Evolutionary conservation across 2,888 invertebrate species (phyloP).

Genomic region (Tridacna gigas): DNA sequence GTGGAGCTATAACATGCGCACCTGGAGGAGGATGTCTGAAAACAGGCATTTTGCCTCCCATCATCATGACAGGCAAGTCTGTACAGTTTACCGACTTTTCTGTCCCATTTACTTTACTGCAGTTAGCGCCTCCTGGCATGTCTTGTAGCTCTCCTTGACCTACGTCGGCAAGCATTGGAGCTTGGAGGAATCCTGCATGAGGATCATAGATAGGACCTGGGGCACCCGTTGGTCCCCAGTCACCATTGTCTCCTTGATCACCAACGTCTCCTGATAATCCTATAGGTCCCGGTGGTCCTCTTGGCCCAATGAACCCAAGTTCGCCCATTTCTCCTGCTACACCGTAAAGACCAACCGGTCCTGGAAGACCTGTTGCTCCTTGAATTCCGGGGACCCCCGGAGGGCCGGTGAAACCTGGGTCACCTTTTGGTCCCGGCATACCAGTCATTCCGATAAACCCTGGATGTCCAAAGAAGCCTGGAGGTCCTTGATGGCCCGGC

Average conservation of each 20-base stretch:
- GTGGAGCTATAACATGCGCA: slow-evolving; percentile 40
- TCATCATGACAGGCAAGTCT: neutral
- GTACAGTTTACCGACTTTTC: neutral
- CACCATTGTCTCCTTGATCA: slow-evolving; percentile 40
- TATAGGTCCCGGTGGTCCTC: slow-evolving; percentile 38
- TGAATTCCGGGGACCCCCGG: slow-evolving; percentile 35
- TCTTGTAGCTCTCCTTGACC: neutral
- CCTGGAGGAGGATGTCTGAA: slow-evolving; percentile 50
- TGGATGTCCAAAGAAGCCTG: slow-evolving; percentile 40
- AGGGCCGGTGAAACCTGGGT: slow-evolving; percentile 37
- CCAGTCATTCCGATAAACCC: slow-evolving; percentile 61
- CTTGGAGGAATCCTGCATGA: slow-evolving; percentile 21
- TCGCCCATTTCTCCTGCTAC: slow-evolving; percentile 49
- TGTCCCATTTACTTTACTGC: slow-evolving; percentile 22
- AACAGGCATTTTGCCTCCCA: slow-evolving; percentile 33
- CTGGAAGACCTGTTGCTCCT: slow-evolving; percentile 51
- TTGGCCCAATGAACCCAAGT: slow-evolving; percentile 42
- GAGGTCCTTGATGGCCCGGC: slow-evolving; percentile 47
- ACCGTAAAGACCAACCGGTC: slow-evolving; percentile 55
- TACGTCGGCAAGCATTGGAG: slow-evolving; percentile 20
- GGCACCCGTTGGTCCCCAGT: slow-evolving; percentile 46
- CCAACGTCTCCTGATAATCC: slow-evolving; percentile 54
- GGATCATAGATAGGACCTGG: slow-evolving; percentile 61
- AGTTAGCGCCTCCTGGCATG: neutral
- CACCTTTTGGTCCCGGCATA: slow-evolving; percentile 49